Evolutionary conservation across 2,797 vertebrate species (phyloP).

Genomic region (Pelobates cultripes): DNA sequence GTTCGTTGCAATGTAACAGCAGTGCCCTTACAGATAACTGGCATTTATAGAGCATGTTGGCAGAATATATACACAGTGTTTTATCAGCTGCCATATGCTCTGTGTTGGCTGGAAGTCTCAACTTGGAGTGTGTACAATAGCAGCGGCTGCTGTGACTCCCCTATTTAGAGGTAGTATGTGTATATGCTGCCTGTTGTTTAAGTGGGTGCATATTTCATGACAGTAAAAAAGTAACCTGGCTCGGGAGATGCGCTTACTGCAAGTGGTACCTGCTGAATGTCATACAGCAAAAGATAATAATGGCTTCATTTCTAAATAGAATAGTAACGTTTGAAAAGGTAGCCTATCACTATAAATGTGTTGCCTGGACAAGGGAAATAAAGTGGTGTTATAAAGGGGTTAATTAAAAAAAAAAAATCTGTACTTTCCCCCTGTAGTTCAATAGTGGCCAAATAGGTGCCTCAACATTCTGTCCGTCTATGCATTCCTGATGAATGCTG

Average conservation of each 20-base stretch:
- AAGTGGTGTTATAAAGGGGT: too few relatives aligned
- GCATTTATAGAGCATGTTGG: constrained; percentile 4
- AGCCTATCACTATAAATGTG: constrained; percentile 5
- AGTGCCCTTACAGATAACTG: constrained; percentile 15
- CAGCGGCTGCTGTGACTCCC: background rate
- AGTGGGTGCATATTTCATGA: constrained; percentile 1
- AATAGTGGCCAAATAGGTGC: constrained; percentile 12
- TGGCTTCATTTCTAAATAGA: background rate
- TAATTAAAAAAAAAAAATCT: background rate
- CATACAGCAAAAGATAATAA: background rate
- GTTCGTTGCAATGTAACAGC: constrained; percentile 5
- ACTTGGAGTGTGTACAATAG: background rate
- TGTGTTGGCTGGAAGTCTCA: constrained; percentile 29
- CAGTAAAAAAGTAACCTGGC: background rate
- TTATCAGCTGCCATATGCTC: constrained; percentile 42
- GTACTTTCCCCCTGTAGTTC: background rate
- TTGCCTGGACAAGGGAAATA: too few relatives aligned
- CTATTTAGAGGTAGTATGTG: background rate
- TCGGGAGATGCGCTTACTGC: background rate
- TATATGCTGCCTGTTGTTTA: background rate
- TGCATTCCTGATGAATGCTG: constrained; percentile 13
- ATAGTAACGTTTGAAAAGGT: background rate
- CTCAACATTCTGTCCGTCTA: constrained; percentile 20
- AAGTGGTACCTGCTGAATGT: background rate
- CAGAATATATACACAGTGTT: background rate